Evolutionary conservation across 1,140 invertebrate species (phyloP).

Genomic region (Calliphora vicina): DNA sequence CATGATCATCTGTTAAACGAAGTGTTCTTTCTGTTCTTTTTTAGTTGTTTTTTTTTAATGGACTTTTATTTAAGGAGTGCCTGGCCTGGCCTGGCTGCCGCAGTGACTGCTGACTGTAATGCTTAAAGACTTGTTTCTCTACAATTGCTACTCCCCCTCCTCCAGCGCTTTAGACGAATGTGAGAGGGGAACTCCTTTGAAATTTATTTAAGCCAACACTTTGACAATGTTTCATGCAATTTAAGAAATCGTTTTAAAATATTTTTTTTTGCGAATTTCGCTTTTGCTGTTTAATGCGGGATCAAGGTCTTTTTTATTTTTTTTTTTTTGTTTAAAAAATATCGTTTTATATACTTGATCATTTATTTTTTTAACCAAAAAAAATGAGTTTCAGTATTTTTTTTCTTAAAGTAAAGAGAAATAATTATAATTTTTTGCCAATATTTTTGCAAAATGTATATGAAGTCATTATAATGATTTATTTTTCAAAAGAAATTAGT

Average conservation of each 20-base stretch:
- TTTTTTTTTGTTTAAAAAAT: conserved; percentile 38
- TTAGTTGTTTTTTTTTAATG: background rate
- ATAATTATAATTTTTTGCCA: no score
- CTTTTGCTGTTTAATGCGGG: conserved; percentile 51
- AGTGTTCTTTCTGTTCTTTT: background rate
- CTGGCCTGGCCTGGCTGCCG: background rate
- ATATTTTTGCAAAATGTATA: no score
- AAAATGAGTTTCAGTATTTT: no score
- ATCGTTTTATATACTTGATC: no score
- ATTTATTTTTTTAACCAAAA: no score
- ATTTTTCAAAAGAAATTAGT: no score
- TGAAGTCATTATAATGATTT: no score
- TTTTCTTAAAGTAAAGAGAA: no score
- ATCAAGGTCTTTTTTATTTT: conserved; percentile 53
- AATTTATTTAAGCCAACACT: background rate
- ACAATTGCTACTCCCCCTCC: no score
- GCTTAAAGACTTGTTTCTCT: no score
- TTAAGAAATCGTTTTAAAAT: background rate
- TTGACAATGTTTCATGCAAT: background rate
- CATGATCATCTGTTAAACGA: background rate
- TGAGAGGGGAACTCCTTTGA: background rate
- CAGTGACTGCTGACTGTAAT: background rate
- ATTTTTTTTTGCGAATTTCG: no score
- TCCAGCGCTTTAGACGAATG: background rate
- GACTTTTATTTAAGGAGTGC: background rate